phyloP scores from a whole-genome alignment of 1,140 invertebrate genomes.

The Lasioglossum baleicum region DNA sequence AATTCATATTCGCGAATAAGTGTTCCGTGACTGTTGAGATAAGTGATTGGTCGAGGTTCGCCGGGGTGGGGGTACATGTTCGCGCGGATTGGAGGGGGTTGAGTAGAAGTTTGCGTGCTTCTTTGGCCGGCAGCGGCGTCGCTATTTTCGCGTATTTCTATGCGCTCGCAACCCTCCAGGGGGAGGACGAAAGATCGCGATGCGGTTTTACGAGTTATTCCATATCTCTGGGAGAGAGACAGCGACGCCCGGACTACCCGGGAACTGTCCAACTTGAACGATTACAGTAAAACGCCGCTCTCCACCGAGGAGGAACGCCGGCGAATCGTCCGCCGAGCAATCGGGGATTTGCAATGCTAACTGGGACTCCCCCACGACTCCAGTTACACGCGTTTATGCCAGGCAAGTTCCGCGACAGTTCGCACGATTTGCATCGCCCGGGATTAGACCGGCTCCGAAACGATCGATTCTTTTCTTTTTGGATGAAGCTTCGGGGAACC shows the following conservation, averaged over 20 bases:
- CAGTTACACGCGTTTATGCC: conserved; percentile 17
- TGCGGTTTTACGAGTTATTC: conserved; percentile 49
- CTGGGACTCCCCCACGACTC: conserved; percentile 1
- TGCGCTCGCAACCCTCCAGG: conserved; percentile 6
- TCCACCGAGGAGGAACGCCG: neutral
- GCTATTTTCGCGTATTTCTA: conserved; percentile 60
- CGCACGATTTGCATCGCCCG: neutral
- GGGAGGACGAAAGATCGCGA: conserved; percentile 24
- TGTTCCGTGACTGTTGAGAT: conserved; percentile 51
- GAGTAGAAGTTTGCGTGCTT: conserved; percentile 33
- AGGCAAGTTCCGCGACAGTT: neutral
- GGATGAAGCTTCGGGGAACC: too few species aligned
- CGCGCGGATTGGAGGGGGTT: neutral
- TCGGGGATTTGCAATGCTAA: conserved; percentile 37
- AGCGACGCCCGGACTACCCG: conserved; percentile 23
- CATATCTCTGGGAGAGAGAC: conserved; percentile 24
- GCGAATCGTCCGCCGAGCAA: conserved; percentile 9
- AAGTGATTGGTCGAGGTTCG: conserved; percentile 50
- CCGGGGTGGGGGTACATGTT: neutral
- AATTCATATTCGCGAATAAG: conserved; percentile 59
- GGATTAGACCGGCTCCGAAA: neutral
- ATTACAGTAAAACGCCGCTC: conserved; percentile 37
- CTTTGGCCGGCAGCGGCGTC: conserved; percentile 20
- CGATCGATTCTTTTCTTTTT: neutral
- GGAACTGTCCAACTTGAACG: conserved; percentile 46